Base-by-base conservation (phyloP, 2,888 invertebrate genomes). In the Erebia ligea region DNA sequence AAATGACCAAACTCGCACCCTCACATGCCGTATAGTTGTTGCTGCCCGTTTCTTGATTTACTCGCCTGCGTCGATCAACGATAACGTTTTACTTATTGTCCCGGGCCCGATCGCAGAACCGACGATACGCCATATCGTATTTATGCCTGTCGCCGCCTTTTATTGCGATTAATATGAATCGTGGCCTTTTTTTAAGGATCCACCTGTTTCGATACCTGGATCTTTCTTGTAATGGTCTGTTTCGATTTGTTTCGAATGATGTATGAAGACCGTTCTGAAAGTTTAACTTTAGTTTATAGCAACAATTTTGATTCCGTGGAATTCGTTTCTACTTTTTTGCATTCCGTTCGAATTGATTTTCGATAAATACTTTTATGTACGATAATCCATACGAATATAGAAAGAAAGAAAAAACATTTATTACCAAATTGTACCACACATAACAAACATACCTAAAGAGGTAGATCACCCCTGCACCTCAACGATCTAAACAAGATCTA, bases 1-100 rank as follows among this genome's bases (percentile, higher is more conserved):
- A 17, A 9, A 52, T 52, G 19, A 52, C 10, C 17, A 19, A 61
- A n/a, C 52, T 17, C 50, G 70, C 74, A 65, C 45, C 25, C 52
- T 66, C 19, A 54, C 63, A n/a, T 10, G 63, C 15, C 63, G 75
- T 15, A 72, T 62, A 59, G 25, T 1, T 10, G 40, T 48, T 80
- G 81, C 82, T 82, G 72, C 72, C 77, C 78, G 80, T 79, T 75
- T 71, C 79, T 84, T 87, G 89, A 88, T 88, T 88, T 88, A 88
- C 80, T 79, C 83, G 81, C 82, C 75, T 79, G 79, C 79, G 77
- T 74, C 83, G 88, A 88, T 88, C 81, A 74, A 71, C 81, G 89
- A 89, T 89, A 89, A 80, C 83, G 80, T 81, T 82, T 86, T 88
- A 88, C 86, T 89, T 89, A 89, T 88, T 89, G 88, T 89, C 82